These are phyloP conservation scores for Oostethus manadensis DNA, from an alignment of 2,113 vertebrate genomes.

Conservation along the genomic window DNA sequence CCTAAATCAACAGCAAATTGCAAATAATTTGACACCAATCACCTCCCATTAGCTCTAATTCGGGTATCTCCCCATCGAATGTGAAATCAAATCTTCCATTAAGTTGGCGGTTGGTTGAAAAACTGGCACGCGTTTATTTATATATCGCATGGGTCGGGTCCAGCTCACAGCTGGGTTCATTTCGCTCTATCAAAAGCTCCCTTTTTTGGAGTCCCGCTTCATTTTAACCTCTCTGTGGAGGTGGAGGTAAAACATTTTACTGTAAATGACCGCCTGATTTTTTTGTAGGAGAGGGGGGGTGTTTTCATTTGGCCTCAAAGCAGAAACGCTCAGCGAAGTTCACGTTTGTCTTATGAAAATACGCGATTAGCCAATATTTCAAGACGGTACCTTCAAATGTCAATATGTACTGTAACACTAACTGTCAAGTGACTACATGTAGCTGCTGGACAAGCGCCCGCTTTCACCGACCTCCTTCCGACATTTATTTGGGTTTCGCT, in stretches of 20 bases:
- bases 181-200: constrained; percentile 73
- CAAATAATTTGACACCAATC: constrained; percentile 36
- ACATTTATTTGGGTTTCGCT: constrained; percentile 37
- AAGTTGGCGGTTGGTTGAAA: constrained; percentile 63
- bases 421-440: constrained; percentile 60
- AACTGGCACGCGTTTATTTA: constrained; percentile 75
- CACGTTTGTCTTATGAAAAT: constrained; percentile 63
- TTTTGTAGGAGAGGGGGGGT: neutral
- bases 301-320: constrained; percentile 52
- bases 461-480: constrained; percentile 49
- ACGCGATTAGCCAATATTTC: constrained; percentile 57
- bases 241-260: constrained; percentile 49
- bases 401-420: constrained; percentile 67
- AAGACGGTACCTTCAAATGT: constrained; percentile 59
- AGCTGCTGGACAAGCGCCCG: constrained; percentile 61
- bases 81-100: constrained; percentile 62
- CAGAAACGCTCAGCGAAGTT: constrained; percentile 51
- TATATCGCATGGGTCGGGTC: constrained; percentile 65
- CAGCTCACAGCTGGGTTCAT: constrained; percentile 72
- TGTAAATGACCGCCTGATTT: constrained; percentile 53
- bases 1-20: constrained; percentile 25
- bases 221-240: constrained; percentile 45
- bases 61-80: constrained; percentile 61
- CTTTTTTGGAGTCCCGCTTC: constrained; percentile 56
- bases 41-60: constrained; percentile 5